A percentile compares a stretch with the other conserved stretches of the same genome.
Evolutionary conservation across 2,113 vertebrate species (phyloP).

Genomic region (Chlamydotis undulata): DNA sequence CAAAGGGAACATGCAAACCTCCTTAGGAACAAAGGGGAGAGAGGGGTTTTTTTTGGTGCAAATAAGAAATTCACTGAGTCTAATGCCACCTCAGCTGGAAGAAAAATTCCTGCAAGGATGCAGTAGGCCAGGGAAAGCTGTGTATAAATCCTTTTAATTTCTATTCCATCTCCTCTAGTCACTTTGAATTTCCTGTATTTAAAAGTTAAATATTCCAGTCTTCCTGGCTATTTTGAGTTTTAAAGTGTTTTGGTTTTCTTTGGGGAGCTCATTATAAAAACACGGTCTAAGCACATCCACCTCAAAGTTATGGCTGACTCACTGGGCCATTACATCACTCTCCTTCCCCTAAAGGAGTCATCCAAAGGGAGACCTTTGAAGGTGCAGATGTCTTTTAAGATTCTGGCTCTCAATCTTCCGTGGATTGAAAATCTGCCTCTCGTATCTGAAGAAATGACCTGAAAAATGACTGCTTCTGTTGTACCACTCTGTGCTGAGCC

Average conservation of each 20-base stretch:
- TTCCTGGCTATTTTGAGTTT: neutral
- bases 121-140: neutral
- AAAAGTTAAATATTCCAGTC: neutral
- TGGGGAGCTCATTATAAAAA: neutral
- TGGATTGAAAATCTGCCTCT: neutral
- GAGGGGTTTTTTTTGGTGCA: neutral
- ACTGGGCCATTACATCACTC: neutral
- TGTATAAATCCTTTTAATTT: neutral
- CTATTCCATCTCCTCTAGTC: neutral
- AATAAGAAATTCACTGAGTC: neutral
- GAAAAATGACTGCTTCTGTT: neutral
- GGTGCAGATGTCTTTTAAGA: conserved; percentile 17
- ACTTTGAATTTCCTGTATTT: neutral
- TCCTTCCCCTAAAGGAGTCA: neutral
- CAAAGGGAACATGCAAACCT: neutral
- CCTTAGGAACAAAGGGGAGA: neutral
- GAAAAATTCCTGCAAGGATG: neutral
- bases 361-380: conserved; percentile 9
- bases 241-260: neutral
- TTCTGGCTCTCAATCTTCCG: neutral
- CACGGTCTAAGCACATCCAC: neutral
- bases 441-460: neutral
- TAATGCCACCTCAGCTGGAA: neutral
- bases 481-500: neutral
- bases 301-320: neutral